These are phyloP conservation scores for Atherinosoma microstoma DNA, from an alignment of 2,797 vertebrate species.

Conservation along the genomic window DNA sequence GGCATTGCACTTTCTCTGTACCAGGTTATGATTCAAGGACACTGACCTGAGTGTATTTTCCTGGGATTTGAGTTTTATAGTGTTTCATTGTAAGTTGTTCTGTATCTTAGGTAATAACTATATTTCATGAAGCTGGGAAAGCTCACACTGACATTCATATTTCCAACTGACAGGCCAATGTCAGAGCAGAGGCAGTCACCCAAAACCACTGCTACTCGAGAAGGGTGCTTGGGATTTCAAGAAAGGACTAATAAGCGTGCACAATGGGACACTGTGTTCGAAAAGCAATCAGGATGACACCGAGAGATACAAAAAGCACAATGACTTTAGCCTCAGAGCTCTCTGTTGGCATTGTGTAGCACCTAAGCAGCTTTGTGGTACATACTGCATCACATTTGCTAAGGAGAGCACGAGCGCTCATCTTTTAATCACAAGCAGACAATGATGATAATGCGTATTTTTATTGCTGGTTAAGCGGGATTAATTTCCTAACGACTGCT, in stretches of 20 bases:
- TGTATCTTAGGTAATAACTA: constrained; percentile 26
- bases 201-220: constrained; percentile 57
- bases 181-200: constrained; percentile 57
- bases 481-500: constrained; percentile 32
- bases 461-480: constrained; percentile 13
- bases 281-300: constrained; percentile 60
- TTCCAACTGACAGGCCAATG: constrained; percentile 48
- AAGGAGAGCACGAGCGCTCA: constrained; percentile 45
- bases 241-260: constrained; percentile 56
- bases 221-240: constrained; percentile 68
- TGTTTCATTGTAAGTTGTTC: constrained; percentile 18
- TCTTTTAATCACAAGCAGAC: constrained; percentile 43
- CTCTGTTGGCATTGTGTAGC: constrained; percentile 59
- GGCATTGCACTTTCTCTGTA: constrained; percentile 19
- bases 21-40: constrained; percentile 16
- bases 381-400: constrained; percentile 51
- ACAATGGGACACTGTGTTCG: constrained; percentile 69
- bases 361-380: constrained; percentile 61
- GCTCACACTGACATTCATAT: constrained; percentile 25
- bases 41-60: constrained; percentile 8
- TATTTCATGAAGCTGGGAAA: constrained; percentile 34
- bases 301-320: constrained; percentile 63
- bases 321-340: constrained; percentile 51
- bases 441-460: constrained; percentile 45
- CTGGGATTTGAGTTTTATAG: not conserved